phyloP scores from a whole-genome alignment of 37 sponge, comb jelly and placozoan species.

The Chondrosia reniformis region DNA sequence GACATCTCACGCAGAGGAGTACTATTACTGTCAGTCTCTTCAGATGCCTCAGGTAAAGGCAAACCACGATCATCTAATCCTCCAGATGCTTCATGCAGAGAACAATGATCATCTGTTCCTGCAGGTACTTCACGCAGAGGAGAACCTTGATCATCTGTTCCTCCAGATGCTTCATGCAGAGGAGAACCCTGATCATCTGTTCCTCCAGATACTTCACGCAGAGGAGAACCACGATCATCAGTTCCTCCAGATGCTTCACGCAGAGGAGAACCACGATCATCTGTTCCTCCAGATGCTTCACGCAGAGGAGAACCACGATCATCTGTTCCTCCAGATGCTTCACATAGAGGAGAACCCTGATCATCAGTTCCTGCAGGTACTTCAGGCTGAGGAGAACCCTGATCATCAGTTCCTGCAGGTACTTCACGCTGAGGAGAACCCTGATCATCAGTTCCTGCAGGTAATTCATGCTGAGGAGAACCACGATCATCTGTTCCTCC shows the following conservation, averaged over 20 bases:
- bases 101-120: no score
- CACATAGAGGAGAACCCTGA: neutral
- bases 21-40: no score
- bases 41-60: no score
- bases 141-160: no score
- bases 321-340: neutral
- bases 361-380: neutral
- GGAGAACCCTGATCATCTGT: neutral
- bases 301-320: neutral
- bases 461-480: no score
- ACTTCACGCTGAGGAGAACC: neutral
- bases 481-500: neutral
- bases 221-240: neutral
- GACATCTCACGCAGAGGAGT: no score
- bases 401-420: neutral
- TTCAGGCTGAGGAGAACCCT: no score
- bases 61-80: no score
- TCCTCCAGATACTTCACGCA: neutral
- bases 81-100: neutral
- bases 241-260: neutral
- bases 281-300: neutral
- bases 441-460: no score
- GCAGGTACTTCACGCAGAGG: no score
- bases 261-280: neutral
- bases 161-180: neutral